Evolutionary conservation across 2,888 invertebrate species (phyloP), one percentile per base, ranked within the genome.

Genomic region (Polia nebulosa): DNA sequence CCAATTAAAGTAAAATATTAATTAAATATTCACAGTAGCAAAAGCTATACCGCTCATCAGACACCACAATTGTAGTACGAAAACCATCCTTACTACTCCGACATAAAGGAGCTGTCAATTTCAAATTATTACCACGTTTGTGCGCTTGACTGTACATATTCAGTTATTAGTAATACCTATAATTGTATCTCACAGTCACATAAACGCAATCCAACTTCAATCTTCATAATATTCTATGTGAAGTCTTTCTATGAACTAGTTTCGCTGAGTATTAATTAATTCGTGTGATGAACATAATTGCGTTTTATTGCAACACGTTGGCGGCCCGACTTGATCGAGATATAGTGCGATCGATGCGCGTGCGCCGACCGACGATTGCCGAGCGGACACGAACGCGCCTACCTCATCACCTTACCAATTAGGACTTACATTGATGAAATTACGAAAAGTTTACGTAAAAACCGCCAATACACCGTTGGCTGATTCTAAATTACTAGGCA

Each of bases 281-380:
- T 81, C 62, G 80, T 82, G 81, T 80, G 81, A 85, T 81, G 80
- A 84, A 85, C 83, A 84, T 90, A 89, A 89, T 89, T 90, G 84
- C 85, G 76, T 88, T 89, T 88, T 87, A 90, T 88, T 87, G 85
- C 85, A 75, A 85, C 83, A 83, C 79, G 86, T 83, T 83, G 79
- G 82, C 83, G 76, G 82, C 59, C 78, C 77, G 81, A 65, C 77
- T 83, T 84, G 84, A 84, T 85, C 85, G 80, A 84, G 80, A 84
- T 89, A 89, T 89, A 88, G 85, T 84, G 78, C 85, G 79, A 85
- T 84, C 85, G 80, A 67, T 76, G 67, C 74, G 71, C 77, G 81
- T 76, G 79, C 81, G 79, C 82, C 61, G 81, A 71, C 76, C 81
- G 52, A 32, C 62, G 81, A 70, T 73, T 79, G 79, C 81, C 63